Base-by-base conservation (phyloP, 2,113 vertebrate species). In the Epinephelus fuscoguttatus region DNA sequence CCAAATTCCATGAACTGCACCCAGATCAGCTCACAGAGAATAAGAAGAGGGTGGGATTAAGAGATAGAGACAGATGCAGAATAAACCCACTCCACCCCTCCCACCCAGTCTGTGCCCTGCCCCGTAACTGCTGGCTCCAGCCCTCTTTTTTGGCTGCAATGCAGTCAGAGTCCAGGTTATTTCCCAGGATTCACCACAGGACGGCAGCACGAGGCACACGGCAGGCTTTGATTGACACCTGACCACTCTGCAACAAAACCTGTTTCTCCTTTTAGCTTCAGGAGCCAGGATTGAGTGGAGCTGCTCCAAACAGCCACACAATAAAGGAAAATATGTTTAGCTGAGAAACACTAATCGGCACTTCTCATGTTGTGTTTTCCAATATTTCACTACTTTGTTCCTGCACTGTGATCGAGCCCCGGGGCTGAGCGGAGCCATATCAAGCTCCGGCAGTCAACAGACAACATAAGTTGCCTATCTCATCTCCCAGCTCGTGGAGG, bases 401-500 rank as follows among this genome's bases (percentile, higher is more conserved):
- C 30, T 72, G 60, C 53, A 15, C 53, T 40, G 23, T 33, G 79
- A 80, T 80, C 37, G 74, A 79, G 73, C 80, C 84, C 57, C 0
- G 13, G 64, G 84, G 78, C 61, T 40, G 57, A 82, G 77, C 10
- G 64, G 27, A 89, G 69, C 10, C 14, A 6, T 92, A 86, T 90
- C 84, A 84, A 83, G 59, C 86, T 90, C 83, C 69, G 15, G 49
- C 87, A 84, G 87, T 88, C 88, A 91, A 92, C 92, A 88, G 81
- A 81, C 69, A 89, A 88, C 87, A 78, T 17, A 55, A 84, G 86
- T 81, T 89, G 86, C 80, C 82, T 89, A 91, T 94, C 91, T 93
- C 75, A 74, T 84, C 81, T 91, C 67, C 69, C 87, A 93, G 88
- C 85, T 80, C 33, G 25, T 50, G 71, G 47, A 72, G 86, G 66